Conservation (phyloP, 2,888 invertebrate genomes). For the Caenorhabditis sp. region DNA sequence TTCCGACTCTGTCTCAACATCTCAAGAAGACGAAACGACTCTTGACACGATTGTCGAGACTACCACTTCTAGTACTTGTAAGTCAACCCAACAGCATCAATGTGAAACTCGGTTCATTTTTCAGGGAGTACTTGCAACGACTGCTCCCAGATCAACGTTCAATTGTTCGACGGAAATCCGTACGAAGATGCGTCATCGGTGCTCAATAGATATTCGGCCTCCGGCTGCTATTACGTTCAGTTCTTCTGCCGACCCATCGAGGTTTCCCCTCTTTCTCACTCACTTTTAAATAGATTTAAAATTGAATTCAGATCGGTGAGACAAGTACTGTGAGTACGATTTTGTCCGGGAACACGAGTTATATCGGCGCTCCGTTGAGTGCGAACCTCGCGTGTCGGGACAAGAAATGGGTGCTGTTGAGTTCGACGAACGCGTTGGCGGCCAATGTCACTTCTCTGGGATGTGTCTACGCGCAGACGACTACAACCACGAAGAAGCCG, state of each 20-base stretch:
- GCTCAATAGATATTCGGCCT: slow-evolving; percentile 60
- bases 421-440: slow-evolving; percentile 12
- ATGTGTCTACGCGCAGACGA: slow-evolving; percentile 55
- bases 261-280: slow-evolving; percentile 17
- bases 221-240: slow-evolving; percentile 61
- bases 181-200: slow-evolving; percentile 65
- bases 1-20: slow-evolving; percentile 5
- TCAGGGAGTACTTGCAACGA: slow-evolving; percentile 57
- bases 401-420: slow-evolving; percentile 53
- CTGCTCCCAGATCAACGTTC: slow-evolving; percentile 58
- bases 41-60: slow-evolving; percentile 9
- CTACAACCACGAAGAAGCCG: slow-evolving; percentile 47
- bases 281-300: too few species aligned
- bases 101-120: neutral
- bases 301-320: slow-evolving; percentile 62
- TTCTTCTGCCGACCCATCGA: slow-evolving; percentile 63
- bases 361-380: slow-evolving; percentile 40
- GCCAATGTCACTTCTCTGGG: slow-evolving; percentile 55
- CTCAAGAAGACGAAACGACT: slow-evolving; percentile 14
- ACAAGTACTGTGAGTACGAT: slow-evolving; percentile 63
- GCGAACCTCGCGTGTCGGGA: slow-evolving; percentile 56
- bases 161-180: slow-evolving; percentile 58
- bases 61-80: slow-evolving; percentile 13
- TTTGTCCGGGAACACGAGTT: slow-evolving; percentile 49
- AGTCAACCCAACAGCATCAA: neutral